Conservation (phyloP, 2,113 vertebrate species). For the Oreotragus oreotragus region DNA sequence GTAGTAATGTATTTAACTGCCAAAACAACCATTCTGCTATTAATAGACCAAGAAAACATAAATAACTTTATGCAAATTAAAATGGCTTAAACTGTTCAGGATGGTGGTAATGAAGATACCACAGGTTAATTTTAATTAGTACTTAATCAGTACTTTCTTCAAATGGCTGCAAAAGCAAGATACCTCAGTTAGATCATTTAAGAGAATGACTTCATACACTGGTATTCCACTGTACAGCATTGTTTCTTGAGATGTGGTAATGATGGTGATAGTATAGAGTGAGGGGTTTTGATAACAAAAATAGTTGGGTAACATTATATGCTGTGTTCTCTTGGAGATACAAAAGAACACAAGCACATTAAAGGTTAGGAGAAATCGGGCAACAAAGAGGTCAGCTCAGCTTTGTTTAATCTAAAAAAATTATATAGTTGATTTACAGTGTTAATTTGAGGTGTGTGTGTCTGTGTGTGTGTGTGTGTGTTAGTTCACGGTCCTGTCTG, state of each 20-base stretch:
- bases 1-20: conserved; percentile 11
- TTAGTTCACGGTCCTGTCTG: neutral
- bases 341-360: neutral
- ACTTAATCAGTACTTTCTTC: conserved; percentile 69
- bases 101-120: conserved; percentile 45
- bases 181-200: neutral
- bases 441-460: neutral
- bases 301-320: neutral
- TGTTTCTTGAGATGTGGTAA: neutral
- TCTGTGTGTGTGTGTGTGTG: neutral
- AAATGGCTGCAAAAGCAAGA: conserved; percentile 52
- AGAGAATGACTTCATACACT: neutral
- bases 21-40: conserved; percentile 27
- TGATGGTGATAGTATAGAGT: neutral
- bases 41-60: neutral
- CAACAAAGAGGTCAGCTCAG: neutral
- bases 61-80: conserved; percentile 51
- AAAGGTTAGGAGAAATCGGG: neutral
- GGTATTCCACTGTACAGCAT: neutral
- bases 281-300: neutral
- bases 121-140: conserved; percentile 68
- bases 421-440: neutral
- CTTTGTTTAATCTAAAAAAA: neutral
- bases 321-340: neutral
- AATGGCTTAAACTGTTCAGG: conserved; percentile 49